Percentiles rank a stretch among this genome's conserved stretches.
phyloP scores from a whole-genome alignment of 1,140 invertebrate species.

The Trachymyrmex cornetzi region DNA sequence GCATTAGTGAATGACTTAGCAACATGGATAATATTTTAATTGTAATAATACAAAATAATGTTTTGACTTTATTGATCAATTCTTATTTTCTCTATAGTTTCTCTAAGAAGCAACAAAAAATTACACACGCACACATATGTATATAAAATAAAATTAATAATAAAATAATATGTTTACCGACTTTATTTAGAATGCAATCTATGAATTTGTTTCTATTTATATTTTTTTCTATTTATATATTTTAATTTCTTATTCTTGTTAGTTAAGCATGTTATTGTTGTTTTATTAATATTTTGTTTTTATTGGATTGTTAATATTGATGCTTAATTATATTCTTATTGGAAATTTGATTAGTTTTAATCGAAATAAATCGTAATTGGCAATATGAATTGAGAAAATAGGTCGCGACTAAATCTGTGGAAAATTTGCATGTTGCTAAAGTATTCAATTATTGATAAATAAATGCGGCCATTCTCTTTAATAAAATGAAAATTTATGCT shows the following conservation, averaged over 20 bases:
- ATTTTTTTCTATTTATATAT: too few species aligned
- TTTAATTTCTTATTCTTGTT: neutral
- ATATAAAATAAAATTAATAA: neutral
- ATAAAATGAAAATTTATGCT: slow-evolving; percentile 22
- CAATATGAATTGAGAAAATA: neutral
- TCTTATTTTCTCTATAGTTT: neutral
- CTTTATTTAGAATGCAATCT: neutral
- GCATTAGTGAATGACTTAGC: neutral
- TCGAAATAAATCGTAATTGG: neutral
- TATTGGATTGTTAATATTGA: neutral
- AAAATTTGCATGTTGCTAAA: slow-evolving; percentile 19
- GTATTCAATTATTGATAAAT: slow-evolving; percentile 6
- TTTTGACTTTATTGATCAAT: neutral
- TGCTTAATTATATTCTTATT: neutral
- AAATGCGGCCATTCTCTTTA: neutral
- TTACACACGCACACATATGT: neutral
- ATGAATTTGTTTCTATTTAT: too few species aligned
- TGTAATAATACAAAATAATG: too few species aligned
- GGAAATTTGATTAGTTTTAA: neutral
- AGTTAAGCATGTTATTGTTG: neutral
- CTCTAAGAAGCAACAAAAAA: neutral
- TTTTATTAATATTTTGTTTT: neutral
- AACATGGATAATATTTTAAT: neutral
- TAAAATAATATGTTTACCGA: too few species aligned
- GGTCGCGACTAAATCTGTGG: neutral